phyloP scores from a whole-genome alignment of 2,113 vertebrate species.

The Cygnus atratus region DNA sequence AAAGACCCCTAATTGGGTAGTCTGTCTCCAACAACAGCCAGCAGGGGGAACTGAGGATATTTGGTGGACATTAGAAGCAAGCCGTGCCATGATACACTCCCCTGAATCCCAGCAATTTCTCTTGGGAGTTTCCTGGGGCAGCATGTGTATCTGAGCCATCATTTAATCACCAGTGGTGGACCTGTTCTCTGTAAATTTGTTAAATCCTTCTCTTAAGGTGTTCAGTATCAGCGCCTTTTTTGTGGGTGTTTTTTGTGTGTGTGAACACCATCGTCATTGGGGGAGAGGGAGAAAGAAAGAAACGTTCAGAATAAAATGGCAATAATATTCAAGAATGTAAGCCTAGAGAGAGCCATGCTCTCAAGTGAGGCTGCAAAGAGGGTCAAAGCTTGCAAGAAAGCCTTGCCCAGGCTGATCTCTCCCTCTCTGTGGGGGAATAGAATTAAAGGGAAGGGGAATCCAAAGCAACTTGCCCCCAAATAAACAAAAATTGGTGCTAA shows the following conservation, averaged over 20 bases:
- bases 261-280: not conserved
- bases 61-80: not conserved
- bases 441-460: not conserved
- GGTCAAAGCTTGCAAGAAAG: fast-evolving
- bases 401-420: not conserved
- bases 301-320: not conserved
- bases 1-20: not conserved
- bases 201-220: not conserved
- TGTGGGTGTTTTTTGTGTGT: no score
- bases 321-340: not conserved
- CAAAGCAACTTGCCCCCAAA: not conserved
- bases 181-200: not conserved
- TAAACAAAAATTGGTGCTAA: fast-evolving
- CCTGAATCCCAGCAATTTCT: not conserved
- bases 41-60: no score
- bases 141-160: not conserved
- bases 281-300: not conserved
- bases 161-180: not conserved
- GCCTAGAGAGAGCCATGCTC: fast-evolving
- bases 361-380: not conserved
- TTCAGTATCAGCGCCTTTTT: not conserved
- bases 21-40: not conserved
- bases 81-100: not conserved
- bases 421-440: fast-evolving
- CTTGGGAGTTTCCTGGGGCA: not conserved